These are phyloP conservation scores for Forbesichthys agassizii DNA, from an alignment of 2,113 vertebrate species.

Conservation along the genomic window DNA sequence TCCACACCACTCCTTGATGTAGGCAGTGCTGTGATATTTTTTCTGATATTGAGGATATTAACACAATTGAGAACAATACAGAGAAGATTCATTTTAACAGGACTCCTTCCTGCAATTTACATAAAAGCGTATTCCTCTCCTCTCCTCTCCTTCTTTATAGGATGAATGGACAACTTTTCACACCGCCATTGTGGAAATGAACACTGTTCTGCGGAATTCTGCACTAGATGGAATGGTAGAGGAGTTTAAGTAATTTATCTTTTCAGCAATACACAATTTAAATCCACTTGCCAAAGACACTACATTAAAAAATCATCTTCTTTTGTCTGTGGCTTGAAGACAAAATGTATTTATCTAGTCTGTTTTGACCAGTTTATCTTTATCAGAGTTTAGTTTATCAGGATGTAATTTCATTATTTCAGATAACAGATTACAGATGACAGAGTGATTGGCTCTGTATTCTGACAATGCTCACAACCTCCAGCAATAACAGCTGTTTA, in stretches of 20 bases:
- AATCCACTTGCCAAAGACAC: background rate
- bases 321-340: background rate
- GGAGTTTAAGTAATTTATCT: background rate
- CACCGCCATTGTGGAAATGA: background rate
- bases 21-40: no score
- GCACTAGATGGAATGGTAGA: background rate
- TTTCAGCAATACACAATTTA: background rate
- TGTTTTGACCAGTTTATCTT: background rate
- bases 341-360: background rate
- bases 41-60: no score
- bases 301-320: background rate
- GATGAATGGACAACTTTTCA: conserved; percentile 11
- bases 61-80: no score
- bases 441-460: no score
- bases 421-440: no score
- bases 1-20: no score
- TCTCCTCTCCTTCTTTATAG: background rate
- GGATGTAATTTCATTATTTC: no score
- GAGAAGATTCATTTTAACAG: no score
- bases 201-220: background rate
- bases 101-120: background rate
- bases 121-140: background rate
- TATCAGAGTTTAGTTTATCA: no score
- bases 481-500: no score
- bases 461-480: no score